phyloP scores from a whole-genome alignment of 2,888 invertebrate species.

The Plagiodera versicolora region DNA sequence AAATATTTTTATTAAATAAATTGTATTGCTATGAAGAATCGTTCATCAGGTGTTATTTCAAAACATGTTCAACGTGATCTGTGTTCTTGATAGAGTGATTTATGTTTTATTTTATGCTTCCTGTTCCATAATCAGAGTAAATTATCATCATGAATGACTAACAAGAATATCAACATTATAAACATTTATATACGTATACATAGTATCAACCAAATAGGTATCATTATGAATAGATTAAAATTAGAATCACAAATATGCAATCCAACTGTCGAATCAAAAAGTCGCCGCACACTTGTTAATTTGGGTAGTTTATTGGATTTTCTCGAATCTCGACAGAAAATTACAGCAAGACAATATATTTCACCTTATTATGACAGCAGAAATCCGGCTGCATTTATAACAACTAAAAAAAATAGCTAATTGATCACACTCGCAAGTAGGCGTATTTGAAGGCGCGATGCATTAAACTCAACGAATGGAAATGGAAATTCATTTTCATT shows the following conservation, averaged over 20 bases:
- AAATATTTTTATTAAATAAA: no score
- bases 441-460: background rate
- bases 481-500: background rate
- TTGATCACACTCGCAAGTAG: background rate
- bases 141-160: no score
- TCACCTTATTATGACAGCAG: constrained; percentile 43
- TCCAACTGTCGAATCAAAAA: background rate
- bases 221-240: background rate
- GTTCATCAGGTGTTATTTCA: no score
- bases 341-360: constrained; percentile 37
- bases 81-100: no score
- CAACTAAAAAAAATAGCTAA: background rate
- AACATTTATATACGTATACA: no score
- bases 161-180: no score
- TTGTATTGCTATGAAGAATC: no score
- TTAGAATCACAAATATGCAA: background rate
- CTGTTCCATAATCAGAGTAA: no score
- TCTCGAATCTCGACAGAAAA: constrained; percentile 34
- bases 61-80: no score
- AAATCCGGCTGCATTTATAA: constrained; percentile 38
- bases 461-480: background rate
- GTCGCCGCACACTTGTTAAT: constrained; percentile 37
- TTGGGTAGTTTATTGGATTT: constrained; percentile 34
- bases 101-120: no score
- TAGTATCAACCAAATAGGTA: background rate